A percentile compares a stretch with the other conserved stretches of the same genome.
phyloP scores from a whole-genome alignment of 1,140 invertebrate species.

The Monochamus saltuarius region DNA sequence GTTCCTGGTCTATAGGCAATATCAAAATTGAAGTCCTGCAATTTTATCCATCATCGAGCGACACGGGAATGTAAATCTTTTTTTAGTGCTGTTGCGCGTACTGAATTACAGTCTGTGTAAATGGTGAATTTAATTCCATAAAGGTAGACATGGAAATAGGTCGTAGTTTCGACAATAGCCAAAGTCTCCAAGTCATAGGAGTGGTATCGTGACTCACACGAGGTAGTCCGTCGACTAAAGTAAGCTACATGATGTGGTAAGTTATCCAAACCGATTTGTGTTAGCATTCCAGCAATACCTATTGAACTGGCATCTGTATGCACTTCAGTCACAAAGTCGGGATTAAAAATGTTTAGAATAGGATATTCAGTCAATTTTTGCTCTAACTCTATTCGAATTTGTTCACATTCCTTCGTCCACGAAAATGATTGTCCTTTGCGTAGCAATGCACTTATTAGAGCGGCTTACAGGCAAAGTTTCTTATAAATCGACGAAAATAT shows the following conservation, averaged over 20 bases:
- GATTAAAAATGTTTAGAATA: constrained; percentile 26
- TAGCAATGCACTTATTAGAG: constrained; percentile 3
- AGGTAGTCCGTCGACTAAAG: background rate
- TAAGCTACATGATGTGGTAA: background rate
- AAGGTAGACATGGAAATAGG: constrained; percentile 46
- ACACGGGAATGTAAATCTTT: constrained; percentile 43
- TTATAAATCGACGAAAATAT: constrained; percentile 25
- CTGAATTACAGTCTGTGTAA: constrained; percentile 45
- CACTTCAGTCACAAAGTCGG: constrained; percentile 24
- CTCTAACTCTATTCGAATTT: constrained; percentile 17
- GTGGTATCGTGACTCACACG: constrained; percentile 1
- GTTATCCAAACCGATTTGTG: constrained; percentile 13
- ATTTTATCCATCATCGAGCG: constrained; percentile 44
- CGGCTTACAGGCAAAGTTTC: constrained; percentile 18
- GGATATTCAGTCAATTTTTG: constrained; percentile 24
- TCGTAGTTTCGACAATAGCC: constrained; percentile 42
- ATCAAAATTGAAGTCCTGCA: constrained; percentile 39
- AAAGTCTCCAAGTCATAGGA: constrained; percentile 38
- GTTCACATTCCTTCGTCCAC: constrained; percentile 7
- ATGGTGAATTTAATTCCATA: constrained; percentile 44
- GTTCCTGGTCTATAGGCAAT: constrained; percentile 33
- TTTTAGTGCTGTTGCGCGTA: constrained; percentile 31
- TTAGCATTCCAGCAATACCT: constrained; percentile 25
- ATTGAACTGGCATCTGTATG: constrained; percentile 27
- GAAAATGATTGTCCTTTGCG: background rate